A percentile compares a stretch with the other conserved stretches of the same genome.
phyloP scores from a whole-genome alignment of 2,113 vertebrate species.

The Tragelaphus strepsiceros region DNA sequence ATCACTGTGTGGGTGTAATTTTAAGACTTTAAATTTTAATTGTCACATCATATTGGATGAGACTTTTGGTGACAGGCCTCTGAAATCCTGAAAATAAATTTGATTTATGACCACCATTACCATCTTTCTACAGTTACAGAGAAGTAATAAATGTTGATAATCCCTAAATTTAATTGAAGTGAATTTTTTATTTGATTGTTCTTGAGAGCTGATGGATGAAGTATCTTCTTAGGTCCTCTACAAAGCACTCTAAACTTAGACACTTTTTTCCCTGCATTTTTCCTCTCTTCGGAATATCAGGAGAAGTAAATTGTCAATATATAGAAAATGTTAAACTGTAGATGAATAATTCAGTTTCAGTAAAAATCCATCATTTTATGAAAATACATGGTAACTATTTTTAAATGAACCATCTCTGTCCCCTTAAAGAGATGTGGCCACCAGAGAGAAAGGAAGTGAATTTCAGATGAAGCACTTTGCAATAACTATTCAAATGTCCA shows the following conservation, averaged over 20 bases:
- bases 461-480: conserved; percentile 41
- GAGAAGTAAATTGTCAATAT: conserved; percentile 49
- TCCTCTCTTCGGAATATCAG: neutral
- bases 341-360: conserved; percentile 60
- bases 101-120: conserved; percentile 52
- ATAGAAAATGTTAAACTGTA: conserved; percentile 9
- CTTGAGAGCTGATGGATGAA: neutral
- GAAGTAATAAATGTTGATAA: conserved; percentile 53
- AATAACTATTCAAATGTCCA: conserved; percentile 43
- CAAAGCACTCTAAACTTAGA: neutral
- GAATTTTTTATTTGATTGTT: conserved; percentile 47
- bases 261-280: neutral
- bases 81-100: conserved; percentile 57
- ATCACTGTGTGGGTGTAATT: neutral
- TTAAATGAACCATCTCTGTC: conserved; percentile 57
- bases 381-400: conserved; percentile 54
- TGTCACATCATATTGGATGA: neutral
- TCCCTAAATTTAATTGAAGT: conserved; percentile 37
- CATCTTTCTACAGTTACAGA: conserved; percentile 7
- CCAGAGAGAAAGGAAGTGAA: conserved; percentile 52
- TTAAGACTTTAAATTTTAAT: conserved; percentile 44
- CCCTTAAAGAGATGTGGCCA: conserved; percentile 46
- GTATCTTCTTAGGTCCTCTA: neutral
- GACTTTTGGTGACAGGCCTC: conserved; percentile 37
- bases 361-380: conserved; percentile 57